These are phyloP conservation scores for Pseudococcus viburni DNA, from an alignment of 2,888 invertebrate species.

Conservation along the genomic window DNA sequence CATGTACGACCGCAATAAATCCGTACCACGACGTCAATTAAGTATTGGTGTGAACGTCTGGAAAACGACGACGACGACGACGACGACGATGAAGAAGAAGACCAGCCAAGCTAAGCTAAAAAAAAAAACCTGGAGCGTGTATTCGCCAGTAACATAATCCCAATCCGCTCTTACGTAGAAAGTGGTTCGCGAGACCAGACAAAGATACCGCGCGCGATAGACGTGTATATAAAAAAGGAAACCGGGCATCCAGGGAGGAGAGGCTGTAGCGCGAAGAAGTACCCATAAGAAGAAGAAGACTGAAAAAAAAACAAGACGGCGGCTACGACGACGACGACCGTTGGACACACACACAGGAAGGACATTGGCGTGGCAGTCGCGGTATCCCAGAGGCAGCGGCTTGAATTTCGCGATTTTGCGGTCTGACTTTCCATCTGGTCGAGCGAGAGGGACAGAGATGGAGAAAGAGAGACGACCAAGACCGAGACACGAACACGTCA, in stretches of 20 bases:
- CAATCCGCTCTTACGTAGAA: constrained; percentile 63
- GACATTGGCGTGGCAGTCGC: constrained; percentile 62
- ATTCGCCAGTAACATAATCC: constrained; percentile 62
- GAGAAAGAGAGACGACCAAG: constrained; percentile 20
- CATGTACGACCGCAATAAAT: constrained; percentile 51
- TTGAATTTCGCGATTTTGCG: constrained; percentile 63
- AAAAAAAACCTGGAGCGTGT: constrained; percentile 54
- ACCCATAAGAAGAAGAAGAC: background rate
- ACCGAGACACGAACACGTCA: constrained; percentile 54
- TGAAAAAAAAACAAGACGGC: constrained; percentile 22
- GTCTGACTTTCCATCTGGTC: constrained; percentile 62
- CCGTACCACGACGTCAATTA: constrained; percentile 52
- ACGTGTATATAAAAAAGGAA: background rate
- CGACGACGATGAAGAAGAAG: constrained; percentile 12
- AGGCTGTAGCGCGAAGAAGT: background rate
- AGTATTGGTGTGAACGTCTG: constrained; percentile 50
- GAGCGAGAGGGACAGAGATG: background rate
- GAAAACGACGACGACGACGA: constrained; percentile 23
- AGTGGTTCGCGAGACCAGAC: constrained; percentile 58
- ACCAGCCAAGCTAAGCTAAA: background rate
- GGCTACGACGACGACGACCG: constrained; percentile 21
- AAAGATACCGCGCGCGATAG: constrained; percentile 28
- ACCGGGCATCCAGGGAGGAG: background rate
- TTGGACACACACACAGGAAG: constrained; percentile 61
- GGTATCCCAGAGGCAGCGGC: constrained; percentile 50